A percentile compares a stretch with the other conserved stretches of the same genome.
Conservation (phyloP, 2,113 vertebrate genomes). For the Synodontis membranacea region DNA sequence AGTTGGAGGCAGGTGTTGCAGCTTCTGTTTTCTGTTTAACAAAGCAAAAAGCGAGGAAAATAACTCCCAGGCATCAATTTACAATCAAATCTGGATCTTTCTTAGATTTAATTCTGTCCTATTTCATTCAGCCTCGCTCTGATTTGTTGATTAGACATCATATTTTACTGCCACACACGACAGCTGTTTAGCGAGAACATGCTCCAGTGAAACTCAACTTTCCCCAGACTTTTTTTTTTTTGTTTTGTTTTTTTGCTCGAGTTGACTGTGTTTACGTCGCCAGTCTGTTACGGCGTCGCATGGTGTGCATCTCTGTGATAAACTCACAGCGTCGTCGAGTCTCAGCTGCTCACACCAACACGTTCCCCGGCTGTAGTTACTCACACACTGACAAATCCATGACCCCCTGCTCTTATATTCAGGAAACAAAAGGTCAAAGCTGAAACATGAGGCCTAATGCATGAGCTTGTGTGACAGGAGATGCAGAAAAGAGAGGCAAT, state of each 20-base stretch:
- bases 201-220: not conserved
- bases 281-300: not conserved
- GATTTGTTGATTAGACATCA: not conserved
- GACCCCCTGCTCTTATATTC: constrained; percentile 42
- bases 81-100: not conserved
- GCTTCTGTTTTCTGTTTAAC: not conserved
- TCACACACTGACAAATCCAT: constrained; percentile 38
- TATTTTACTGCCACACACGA: not conserved
- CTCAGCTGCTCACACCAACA: not conserved
- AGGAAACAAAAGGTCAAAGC: constrained; percentile 52
- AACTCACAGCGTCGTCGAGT: not conserved
- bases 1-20: not conserved
- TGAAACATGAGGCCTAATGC: constrained; percentile 44
- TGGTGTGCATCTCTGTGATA: constrained; percentile 6
- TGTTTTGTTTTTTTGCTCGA: not conserved
- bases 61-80: not conserved
- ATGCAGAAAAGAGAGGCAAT: constrained; percentile 45
- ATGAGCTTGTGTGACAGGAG: constrained; percentile 44
- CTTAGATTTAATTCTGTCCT: not conserved
- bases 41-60: not conserved
- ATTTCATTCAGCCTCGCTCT: not conserved
- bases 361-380: constrained; percentile 19
- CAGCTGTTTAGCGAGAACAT: not conserved
- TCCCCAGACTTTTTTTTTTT: not conserved
- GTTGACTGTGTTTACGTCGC: not conserved